A percentile compares a stretch with the other conserved stretches of the same genome.
Conservation (phyloP, 1,140 invertebrate genomes). For the Melipona quadrifasciata region DNA sequence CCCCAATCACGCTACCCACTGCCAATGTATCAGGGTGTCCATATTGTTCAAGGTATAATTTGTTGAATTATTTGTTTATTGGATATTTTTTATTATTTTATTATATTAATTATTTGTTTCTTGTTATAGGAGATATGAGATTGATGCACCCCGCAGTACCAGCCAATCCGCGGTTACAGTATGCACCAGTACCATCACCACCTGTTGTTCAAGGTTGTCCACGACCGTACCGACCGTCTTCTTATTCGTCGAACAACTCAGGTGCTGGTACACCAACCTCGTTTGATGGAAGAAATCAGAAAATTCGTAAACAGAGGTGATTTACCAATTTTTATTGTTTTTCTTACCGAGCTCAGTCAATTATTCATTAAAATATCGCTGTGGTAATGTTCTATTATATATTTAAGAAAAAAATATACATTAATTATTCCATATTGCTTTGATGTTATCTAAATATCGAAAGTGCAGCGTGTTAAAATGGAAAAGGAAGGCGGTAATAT, state of each 20-base stretch:
- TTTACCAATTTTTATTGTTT: slow-evolving; percentile 1
- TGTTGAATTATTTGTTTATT: not conserved
- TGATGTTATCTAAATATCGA: not conserved
- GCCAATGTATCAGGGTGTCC: slow-evolving; percentile 81
- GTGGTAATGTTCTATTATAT: not conserved
- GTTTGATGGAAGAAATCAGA: slow-evolving; percentile 77
- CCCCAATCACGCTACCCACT: slow-evolving; percentile 78
- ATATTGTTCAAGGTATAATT: slow-evolving; percentile 77
- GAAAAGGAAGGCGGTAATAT: not conserved
- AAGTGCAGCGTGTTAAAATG: not conserved
- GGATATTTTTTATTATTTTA: not conserved
- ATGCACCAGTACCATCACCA: slow-evolving; percentile 78
- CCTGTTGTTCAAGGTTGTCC: slow-evolving; percentile 79
- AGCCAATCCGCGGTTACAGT: slow-evolving; percentile 75
- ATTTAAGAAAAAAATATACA: not conserved
- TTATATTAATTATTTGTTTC: not conserved
- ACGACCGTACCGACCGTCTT: slow-evolving; percentile 77
- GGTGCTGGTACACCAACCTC: slow-evolving; percentile 75
- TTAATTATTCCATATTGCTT: not conserved
- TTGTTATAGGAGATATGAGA: slow-evolving; percentile 75
- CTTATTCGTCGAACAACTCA: slow-evolving; percentile 77
- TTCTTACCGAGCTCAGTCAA: not conserved
- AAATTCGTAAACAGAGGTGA: slow-evolving; percentile 80
- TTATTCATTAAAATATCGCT: not conserved
- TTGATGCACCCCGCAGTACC: slow-evolving; percentile 78